phyloP scores from a whole-genome alignment of 2,113 vertebrate species.

The Dinomys branickii region DNA sequence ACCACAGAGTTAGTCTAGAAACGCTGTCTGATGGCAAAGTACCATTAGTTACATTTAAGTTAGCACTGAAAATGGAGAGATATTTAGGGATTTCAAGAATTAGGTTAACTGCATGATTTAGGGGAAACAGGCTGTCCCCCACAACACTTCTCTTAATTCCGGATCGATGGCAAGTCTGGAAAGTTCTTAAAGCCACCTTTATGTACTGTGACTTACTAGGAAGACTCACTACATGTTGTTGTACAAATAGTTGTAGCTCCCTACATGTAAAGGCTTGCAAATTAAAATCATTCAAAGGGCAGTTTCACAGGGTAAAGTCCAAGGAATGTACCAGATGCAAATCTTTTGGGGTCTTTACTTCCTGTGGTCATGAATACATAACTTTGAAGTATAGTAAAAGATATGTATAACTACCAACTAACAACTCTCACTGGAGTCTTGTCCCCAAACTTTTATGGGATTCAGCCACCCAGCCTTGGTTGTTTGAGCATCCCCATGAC shows the following conservation, averaged over 20 bases:
- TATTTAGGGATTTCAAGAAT: neutral
- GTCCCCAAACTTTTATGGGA: too few relatives aligned
- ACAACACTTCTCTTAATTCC: neutral
- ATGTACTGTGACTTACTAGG: too few relatives aligned
- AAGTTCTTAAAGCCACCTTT: neutral
- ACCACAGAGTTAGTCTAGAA: neutral
- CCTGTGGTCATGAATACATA: neutral
- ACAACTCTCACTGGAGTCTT: neutral
- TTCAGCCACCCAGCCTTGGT: accelerated
- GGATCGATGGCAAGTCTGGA: neutral
- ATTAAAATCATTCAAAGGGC: neutral
- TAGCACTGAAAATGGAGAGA: neutral
- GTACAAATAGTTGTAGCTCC: neutral
- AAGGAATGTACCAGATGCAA: accelerated
- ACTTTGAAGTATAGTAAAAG: neutral
- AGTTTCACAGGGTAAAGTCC: neutral
- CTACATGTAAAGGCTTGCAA: neutral
- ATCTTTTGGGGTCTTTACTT: neutral
- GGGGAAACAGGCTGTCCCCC: neutral
- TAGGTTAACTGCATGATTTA: neutral
- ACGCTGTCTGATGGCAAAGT: neutral
- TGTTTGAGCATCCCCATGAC: neutral
- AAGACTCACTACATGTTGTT: too few relatives aligned
- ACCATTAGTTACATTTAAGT: neutral
- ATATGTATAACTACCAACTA: neutral